phyloP scores from a whole-genome alignment of 2,113 vertebrate genomes.

The Siphamia tubifer region DNA sequence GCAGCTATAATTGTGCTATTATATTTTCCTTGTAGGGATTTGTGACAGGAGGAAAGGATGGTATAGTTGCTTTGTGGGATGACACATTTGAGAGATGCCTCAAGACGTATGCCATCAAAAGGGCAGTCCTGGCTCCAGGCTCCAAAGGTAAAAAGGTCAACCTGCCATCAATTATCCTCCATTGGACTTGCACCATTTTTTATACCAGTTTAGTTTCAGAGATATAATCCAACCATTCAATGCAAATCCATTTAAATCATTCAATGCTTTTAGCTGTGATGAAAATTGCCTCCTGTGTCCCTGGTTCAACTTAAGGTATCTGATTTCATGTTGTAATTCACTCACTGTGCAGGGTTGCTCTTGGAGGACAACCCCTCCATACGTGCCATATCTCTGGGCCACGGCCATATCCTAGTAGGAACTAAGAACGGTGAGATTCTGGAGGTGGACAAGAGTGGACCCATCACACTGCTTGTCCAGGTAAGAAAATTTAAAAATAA shows the following conservation, averaged over 20 bases:
- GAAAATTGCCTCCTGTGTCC: not conserved
- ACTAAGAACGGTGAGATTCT: slow-evolving; percentile 98
- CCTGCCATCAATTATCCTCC: not conserved
- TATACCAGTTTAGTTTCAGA: not conserved
- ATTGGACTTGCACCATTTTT: not conserved
- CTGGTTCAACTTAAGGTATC: not conserved
- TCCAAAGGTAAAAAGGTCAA: slow-evolving; percentile 89
- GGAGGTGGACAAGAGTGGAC: slow-evolving; percentile 97
- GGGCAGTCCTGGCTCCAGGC: slow-evolving; percentile 93
- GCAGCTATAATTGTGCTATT: not conserved
- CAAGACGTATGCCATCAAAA: slow-evolving; percentile 97
- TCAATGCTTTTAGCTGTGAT: slow-evolving; percentile 28
- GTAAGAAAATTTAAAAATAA: slow-evolving; percentile 35
- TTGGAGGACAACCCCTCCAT: slow-evolving; percentile 99
- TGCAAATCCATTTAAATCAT: slow-evolving; percentile 26
- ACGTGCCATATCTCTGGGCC: slow-evolving; percentile 98
- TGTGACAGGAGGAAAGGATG: slow-evolving; percentile 97
- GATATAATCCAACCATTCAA: not conserved
- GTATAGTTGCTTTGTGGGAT: slow-evolving; percentile 95
- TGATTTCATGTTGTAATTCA: slow-evolving; percentile 10
- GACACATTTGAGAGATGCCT: slow-evolving; percentile 97
- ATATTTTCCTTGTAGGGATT: slow-evolving; percentile 84
- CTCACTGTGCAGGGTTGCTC: slow-evolving; percentile 86
- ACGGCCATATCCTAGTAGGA: slow-evolving; percentile 96
- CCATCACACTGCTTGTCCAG: slow-evolving; percentile 88